A percentile compares a stretch with the other conserved stretches of the same genome.
phyloP scores from a whole-genome alignment of 2,113 vertebrate genomes.

The Thermophis baileyi region DNA sequence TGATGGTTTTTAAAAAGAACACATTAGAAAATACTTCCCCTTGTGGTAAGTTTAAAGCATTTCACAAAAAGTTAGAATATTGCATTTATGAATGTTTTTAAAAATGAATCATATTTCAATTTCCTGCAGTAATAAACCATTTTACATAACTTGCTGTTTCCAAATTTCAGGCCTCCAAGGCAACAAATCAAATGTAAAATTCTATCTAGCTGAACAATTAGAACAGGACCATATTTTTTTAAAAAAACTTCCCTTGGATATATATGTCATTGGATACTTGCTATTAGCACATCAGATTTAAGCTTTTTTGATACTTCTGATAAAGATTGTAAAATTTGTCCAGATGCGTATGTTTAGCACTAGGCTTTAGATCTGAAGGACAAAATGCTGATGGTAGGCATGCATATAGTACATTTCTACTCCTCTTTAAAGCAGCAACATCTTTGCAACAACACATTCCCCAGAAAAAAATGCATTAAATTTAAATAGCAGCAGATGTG shows the following conservation, averaged over 20 bases:
- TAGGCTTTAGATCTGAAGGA: neutral
- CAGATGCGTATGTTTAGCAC: neutral
- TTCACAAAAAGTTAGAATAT: no score
- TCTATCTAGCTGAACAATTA: neutral
- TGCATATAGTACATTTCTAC: neutral
- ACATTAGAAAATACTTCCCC: neutral
- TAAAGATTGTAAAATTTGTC: neutral
- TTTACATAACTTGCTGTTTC: neutral
- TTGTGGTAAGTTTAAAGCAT: neutral
- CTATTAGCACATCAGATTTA: neutral
- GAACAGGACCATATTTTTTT: neutral
- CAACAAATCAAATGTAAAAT: neutral
- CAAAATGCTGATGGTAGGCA: neutral
- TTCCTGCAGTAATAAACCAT: neutral
- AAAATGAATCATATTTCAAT: neutral
- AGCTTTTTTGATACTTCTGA: neutral
- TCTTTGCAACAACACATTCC: neutral
- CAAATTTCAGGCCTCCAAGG: neutral
- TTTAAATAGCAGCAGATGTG: neutral
- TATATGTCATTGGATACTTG: neutral
- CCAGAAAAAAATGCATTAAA: neutral
- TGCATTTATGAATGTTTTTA: neutral
- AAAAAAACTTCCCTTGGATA: neutral
- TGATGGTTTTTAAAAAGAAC: neutral
- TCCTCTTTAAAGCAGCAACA: neutral